phyloP scores from a whole-genome alignment of 37 sponge, comb jelly and placozoan species.

The Cladorhizidae sp. region DNA sequence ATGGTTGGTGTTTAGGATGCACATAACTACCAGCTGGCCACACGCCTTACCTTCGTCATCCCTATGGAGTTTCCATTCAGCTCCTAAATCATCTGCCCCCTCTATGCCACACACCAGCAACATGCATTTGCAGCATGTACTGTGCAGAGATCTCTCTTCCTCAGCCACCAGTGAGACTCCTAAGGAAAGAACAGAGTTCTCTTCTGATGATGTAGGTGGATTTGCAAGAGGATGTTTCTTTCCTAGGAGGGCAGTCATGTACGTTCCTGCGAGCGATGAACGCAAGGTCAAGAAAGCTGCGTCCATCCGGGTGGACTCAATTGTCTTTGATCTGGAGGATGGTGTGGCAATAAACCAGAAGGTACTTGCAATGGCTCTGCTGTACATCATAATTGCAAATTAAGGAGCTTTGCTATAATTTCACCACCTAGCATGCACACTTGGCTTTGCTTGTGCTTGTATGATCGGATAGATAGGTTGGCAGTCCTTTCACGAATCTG shows the following conservation, averaged over 20 bases:
- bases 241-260: conserved; percentile 90
- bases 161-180: neutral
- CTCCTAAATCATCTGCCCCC: no score
- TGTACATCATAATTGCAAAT: no score
- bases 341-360: conserved; percentile 90
- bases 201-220: neutral
- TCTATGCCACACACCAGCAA: no score
- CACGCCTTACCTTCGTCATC: no score
- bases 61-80: no score
- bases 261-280: conserved; percentile 89
- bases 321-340: conserved; percentile 93
- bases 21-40: no score
- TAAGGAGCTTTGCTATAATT: no score
- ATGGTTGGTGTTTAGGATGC: no score
- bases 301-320: conserved; percentile 76
- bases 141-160: neutral
- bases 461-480: no score
- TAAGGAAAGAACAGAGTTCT: neutral
- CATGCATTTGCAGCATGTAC: neutral
- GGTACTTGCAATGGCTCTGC: conserved; percentile 12
- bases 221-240: conserved; percentile 21
- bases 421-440: no score
- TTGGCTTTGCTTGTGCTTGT: no score
- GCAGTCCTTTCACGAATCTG: no score
- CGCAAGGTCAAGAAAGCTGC: conserved; percentile 79